Conservation (phyloP, 2,797 vertebrate species). For the Phaenicophaeus curvirostris region DNA sequence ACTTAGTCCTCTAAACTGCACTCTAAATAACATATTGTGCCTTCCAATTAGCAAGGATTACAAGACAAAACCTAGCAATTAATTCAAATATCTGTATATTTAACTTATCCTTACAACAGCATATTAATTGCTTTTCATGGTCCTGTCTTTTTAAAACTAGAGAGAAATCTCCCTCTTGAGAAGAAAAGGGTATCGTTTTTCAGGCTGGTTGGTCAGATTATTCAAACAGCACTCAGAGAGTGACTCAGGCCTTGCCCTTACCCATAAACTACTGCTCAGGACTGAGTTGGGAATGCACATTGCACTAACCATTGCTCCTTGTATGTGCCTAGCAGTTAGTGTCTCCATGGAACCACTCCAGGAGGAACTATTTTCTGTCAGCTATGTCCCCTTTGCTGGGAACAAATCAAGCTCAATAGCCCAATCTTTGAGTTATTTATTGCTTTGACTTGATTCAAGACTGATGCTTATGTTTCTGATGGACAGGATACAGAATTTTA, state of each 20-base stretch:
- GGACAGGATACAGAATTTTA: background rate
- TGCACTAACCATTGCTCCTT: background rate
- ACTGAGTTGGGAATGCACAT: background rate
- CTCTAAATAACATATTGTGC: background rate
- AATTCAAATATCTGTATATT: background rate
- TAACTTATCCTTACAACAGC: background rate
- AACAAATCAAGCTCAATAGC: constrained; percentile 6
- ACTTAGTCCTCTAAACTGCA: background rate
- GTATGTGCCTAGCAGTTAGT: background rate
- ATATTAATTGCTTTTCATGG: background rate
- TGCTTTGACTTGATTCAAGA: background rate
- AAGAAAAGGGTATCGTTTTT: background rate
- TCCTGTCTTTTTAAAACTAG: background rate
- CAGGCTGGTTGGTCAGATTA: background rate
- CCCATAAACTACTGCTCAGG: background rate
- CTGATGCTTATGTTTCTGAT: background rate
- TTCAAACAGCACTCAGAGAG: background rate
- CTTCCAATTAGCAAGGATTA: background rate
- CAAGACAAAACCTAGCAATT: background rate
- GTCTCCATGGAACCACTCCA: constrained; percentile 8
- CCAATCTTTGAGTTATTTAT: background rate
- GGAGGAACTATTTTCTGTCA: constrained; percentile 46
- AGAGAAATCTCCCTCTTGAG: background rate
- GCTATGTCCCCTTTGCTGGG: background rate
- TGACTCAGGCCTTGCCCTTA: background rate